Evolutionary conservation across 1,140 invertebrate genomes (phyloP).

Genomic region (Papilio aristodemus): DNA sequence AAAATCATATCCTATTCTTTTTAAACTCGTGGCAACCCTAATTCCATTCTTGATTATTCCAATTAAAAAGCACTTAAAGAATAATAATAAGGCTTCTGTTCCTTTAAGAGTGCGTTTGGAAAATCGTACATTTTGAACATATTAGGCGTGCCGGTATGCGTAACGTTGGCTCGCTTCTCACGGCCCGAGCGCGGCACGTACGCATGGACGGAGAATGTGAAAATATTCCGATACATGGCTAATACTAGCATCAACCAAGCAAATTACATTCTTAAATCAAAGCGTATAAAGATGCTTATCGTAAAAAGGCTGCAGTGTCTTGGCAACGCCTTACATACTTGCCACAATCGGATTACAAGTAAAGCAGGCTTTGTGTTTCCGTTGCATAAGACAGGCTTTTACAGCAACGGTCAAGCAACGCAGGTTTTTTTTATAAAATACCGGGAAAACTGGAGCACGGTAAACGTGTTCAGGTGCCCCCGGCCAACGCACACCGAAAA

Average conservation of each 20-base stretch:
- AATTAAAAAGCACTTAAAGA: slow-evolving; percentile 33
- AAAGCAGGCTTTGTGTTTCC: slow-evolving; percentile 28
- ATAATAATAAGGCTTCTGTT: slow-evolving; percentile 39
- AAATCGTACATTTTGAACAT: slow-evolving; percentile 37
- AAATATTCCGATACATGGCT: slow-evolving; percentile 49
- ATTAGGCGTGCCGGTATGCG: slow-evolving; percentile 38
- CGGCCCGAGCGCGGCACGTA: slow-evolving; percentile 57
- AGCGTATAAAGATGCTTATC: background rate
- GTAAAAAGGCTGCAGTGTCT: slow-evolving; percentile 16
- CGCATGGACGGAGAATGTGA: slow-evolving; percentile 49
- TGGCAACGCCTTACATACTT: slow-evolving; percentile 16
- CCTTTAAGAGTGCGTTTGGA: slow-evolving; percentile 38
- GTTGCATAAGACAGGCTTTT: slow-evolving; percentile 21
- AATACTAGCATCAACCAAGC: slow-evolving; percentile 6
- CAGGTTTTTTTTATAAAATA: slow-evolving; percentile 17
- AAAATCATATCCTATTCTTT: background rate
- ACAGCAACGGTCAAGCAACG: slow-evolving; percentile 21
- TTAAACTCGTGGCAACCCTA: slow-evolving; percentile 3
- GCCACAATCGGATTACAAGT: slow-evolving; percentile 28
- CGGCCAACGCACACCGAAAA: background rate
- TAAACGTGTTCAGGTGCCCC: background rate
- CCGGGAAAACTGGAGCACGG: slow-evolving; percentile 17
- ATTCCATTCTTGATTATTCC: slow-evolving; percentile 32
- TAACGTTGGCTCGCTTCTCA: slow-evolving; percentile 47
- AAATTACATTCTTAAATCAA: slow-evolving; percentile 12